Evolutionary conservation across 2,797 vertebrate species (phyloP).

Genomic region (Delichon dasypus): DNA sequence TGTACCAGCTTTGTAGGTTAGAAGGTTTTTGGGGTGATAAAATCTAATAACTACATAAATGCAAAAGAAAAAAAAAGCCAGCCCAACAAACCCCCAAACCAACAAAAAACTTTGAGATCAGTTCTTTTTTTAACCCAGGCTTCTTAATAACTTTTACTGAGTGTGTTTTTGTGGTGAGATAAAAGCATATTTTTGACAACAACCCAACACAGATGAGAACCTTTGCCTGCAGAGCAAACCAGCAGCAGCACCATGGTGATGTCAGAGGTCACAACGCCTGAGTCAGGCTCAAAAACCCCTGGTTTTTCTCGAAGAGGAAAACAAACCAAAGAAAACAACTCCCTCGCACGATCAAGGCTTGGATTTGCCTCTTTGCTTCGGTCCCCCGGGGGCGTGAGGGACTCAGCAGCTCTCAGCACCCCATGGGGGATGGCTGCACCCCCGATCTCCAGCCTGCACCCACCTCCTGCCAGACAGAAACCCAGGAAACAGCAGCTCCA

Average conservation of each 20-base stretch:
- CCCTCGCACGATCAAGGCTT: fast-evolving
- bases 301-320: background rate
- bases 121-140: background rate
- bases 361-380: background rate
- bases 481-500: background rate
- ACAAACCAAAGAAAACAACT: conserved; percentile 18
- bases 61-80: background rate
- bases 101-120: background rate
- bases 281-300: background rate
- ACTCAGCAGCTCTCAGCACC: background rate
- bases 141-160: background rate
- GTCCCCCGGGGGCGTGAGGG: background rate
- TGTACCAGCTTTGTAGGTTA: background rate
- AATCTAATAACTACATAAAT: background rate
- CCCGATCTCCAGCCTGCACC: background rate
- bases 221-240: background rate
- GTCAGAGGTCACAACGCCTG: background rate
- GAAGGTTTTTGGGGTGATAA: background rate
- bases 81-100: background rate
- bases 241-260: background rate
- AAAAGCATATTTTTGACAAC: conserved; percentile 11
- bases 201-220: background rate
- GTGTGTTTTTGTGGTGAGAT: conserved; percentile 3
- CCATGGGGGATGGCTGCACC: background rate
- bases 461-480: background rate